Percentiles rank a stretch among this genome's conserved stretches.
These are phyloP conservation scores for Tenualosa thibaudeaui DNA, from an alignment of 2,797 vertebrate genomes.

Conservation along the genomic window DNA sequence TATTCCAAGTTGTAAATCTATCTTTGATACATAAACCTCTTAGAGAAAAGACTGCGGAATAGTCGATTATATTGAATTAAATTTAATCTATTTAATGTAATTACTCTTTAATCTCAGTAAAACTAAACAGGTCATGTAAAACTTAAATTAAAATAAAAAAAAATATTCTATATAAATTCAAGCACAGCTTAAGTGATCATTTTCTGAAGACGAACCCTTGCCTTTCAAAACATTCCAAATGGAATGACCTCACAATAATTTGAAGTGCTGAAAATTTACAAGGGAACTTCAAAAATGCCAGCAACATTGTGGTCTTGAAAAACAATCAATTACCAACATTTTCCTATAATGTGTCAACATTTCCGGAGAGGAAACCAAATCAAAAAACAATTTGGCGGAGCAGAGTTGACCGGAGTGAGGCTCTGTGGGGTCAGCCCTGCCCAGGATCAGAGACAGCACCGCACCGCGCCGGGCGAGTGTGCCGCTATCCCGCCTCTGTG, in stretches of 20 bases:
- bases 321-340: constrained; percentile 52
- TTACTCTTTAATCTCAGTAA: background rate
- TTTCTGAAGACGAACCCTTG: background rate
- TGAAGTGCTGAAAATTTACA: background rate
- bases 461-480: background rate
- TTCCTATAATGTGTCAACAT: constrained; percentile 45
- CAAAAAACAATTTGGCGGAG: constrained; percentile 38
- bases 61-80: background rate
- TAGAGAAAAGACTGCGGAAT: background rate
- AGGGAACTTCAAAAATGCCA: background rate
- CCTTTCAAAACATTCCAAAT: background rate
- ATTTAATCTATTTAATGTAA: background rate
- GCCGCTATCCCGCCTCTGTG: background rate
- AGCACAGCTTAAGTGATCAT: background rate
- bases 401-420: background rate
- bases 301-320: constrained; percentile 33
- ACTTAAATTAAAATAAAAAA: background rate
- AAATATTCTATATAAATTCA: background rate
- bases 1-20: constrained; percentile 8
- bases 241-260: background rate
- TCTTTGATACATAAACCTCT: background rate
- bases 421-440: constrained; percentile 39
- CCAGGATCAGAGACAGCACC: constrained; percentile 18
- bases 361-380: constrained; percentile 54
- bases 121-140: background rate